Base-by-base conservation (phyloP, 2,888 invertebrate species). In the Melikaiella ostensackeni region DNA sequence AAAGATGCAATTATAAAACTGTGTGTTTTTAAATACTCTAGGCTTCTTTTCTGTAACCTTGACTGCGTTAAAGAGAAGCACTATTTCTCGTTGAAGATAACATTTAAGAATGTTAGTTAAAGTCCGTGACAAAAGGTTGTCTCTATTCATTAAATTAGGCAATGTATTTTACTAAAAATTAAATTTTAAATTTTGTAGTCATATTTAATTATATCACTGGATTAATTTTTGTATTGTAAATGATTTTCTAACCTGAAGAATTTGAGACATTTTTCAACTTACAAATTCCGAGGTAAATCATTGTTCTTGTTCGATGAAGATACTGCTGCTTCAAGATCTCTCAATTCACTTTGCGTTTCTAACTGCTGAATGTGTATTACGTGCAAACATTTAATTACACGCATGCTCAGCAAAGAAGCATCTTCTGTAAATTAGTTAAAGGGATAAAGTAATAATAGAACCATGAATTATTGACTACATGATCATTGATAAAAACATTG, bases 1-100 rank as follows among this genome's bases (percentile, higher is more conserved):
- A n/a, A n/a, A n/a, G n/a, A n/a, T n/a, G n/a, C 62, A 62, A 6
- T 62, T 62, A 33, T 62, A 33, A 62, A 62, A 62, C 13, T 62
- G 19, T 33, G 62, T 33, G 13, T 62, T 7, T n/a, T 62, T 62
- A 33, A 62, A 62, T 8, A 62, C 33, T 19, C 33, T 16, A 8
- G 62, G 62, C 62, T n/a, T 62, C 19, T 62, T 62, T 19, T 62
- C 62, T 33, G 62, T 33, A 33, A 1, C 13, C n/a, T 62, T 62
- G 7, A 33, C n/a, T 0, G 62, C 62, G 9, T 62, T 62, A n/a
- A 62, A 62, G 6, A 33, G 33, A 1, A 62, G n/a, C n/a, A 9
- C 19, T 19, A 62, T 35, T 33, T 62, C n/a, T 62, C 62, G 19
- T n/a, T n/a, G n/a, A n/a, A n/a, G n/a, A n/a, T n/a, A n/a, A n/a